Evolutionary conservation across 2,113 vertebrate genomes (phyloP), one percentile per base, ranked within the genome.

Genomic region (Limnothrissa miodon): DNA sequence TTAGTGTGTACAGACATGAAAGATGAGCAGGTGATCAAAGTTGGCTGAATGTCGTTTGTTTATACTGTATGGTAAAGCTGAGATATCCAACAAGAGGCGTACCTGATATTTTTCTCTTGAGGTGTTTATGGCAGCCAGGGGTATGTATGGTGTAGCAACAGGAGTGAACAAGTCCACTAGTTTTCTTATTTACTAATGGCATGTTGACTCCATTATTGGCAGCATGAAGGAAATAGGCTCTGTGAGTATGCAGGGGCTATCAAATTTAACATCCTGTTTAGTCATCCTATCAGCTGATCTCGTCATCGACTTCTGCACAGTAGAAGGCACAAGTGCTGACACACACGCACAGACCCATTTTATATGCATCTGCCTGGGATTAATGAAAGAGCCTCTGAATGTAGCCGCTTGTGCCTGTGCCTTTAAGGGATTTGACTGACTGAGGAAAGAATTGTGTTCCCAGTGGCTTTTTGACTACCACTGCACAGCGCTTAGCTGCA

Each of bases 221-320:
- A 74, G 33, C 33, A 5, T 74, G 66, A 36, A 17, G 66, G 66
- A 74, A 74, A 74, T 70, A 70, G 9, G 25, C 29, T 33, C 29
- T 70, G 29, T 11, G 29, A 74, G 66, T 19, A n/a, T 13, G 66
- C 15, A 17, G 62, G 11, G 62, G 9, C 62, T 15, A 36, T 33
- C 29, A 74, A 33, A 36, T 11, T 39, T 10, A 36, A 19, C 33
- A 74, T 74, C 66, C 66, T 74, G 66, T 74, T 74, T 74, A 15
- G 66, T 33, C 66, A 36, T 36, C 66, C 66, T 39, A 39, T 74
- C 66, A 74, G 66, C 66, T 36, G 66, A 74, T 74, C 66, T 74
- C 0, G 11, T 74, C 66, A 36, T 36, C 33, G 7, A 29, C 23
- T 62, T 62, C 59, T 62, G 59, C 59, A 11, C 59, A 25, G 59